Conservation (phyloP, 2,888 invertebrate species). For the Tetragnatha montana region DNA sequence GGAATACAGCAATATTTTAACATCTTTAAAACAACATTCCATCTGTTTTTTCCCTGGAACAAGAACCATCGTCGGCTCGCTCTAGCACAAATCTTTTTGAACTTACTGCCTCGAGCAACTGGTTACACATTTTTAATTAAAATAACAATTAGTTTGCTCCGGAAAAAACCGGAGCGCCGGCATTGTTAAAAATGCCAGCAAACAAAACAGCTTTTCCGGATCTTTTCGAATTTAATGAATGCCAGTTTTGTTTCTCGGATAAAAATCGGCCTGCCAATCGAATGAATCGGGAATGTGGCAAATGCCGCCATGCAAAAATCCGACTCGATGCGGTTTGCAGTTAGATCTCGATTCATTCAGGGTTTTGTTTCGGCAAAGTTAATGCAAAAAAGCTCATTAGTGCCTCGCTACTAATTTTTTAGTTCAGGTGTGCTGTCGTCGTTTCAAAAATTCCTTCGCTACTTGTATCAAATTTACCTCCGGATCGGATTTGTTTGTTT, state of each 20-base stretch:
- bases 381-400: too few relatives aligned
- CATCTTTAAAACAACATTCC: neutral
- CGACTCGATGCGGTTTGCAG: neutral
- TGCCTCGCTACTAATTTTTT: too few relatives aligned
- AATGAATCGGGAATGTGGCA: neutral
- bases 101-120: neutral
- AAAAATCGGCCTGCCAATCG: neutral
- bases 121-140: slow-evolving; percentile 1
- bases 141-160: neutral
- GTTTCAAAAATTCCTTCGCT: too few relatives aligned
- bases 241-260: neutral
- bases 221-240: neutral
- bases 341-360: too few relatives aligned
- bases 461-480: too few relatives aligned
- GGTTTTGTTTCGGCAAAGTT: too few relatives aligned
- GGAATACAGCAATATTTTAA: neutral
- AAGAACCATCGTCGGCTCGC: neutral
- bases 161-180: neutral
- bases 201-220: neutral
- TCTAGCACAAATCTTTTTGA: neutral
- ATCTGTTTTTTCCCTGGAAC: neutral
- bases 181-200: neutral
- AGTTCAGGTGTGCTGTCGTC: too few relatives aligned
- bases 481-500: too few relatives aligned
- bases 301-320: neutral